Evolutionary conservation across 2,797 vertebrate genomes (phyloP).

Genomic region (Anguilla megastoma): DNA sequence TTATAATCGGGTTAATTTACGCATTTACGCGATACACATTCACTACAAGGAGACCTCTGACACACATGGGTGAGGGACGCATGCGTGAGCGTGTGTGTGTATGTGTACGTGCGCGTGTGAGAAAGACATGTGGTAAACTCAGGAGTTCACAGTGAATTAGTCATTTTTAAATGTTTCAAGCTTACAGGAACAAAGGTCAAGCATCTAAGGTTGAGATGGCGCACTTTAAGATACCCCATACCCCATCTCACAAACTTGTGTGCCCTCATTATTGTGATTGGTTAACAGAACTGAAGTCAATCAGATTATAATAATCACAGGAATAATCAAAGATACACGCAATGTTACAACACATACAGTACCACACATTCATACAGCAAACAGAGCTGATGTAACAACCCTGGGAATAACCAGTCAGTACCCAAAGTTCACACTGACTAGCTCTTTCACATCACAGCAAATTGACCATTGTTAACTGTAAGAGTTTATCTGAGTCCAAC

Average conservation of each 20-base stretch:
- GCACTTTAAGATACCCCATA: not conserved
- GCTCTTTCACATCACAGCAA: not conserved
- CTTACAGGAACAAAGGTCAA: not conserved
- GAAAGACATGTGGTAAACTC: not conserved
- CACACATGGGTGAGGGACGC: not conserved
- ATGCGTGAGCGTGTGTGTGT: not conserved
- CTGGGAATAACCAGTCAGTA: not conserved
- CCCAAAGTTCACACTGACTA: not conserved
- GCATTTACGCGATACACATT: not conserved
- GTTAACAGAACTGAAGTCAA: not conserved
- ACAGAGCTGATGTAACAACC: not conserved
- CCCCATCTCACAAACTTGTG: not conserved
- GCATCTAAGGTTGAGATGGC: not conserved
- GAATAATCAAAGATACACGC: not conserved
- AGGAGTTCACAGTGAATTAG: not conserved
- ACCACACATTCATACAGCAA: not conserved
- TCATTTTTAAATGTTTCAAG: not conserved
- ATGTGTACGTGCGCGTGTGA: not conserved
- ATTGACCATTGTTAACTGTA: not conserved
- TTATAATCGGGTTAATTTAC: constrained; percentile 23
- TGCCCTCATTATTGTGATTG: not conserved
- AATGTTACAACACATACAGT: not conserved
- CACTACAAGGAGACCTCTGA: not conserved
- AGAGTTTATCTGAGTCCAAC: not conserved
- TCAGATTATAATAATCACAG: not conserved